Evolutionary conservation across 1,140 invertebrate genomes (phyloP).

Genomic region (Sitodiplosis mosellana): DNA sequence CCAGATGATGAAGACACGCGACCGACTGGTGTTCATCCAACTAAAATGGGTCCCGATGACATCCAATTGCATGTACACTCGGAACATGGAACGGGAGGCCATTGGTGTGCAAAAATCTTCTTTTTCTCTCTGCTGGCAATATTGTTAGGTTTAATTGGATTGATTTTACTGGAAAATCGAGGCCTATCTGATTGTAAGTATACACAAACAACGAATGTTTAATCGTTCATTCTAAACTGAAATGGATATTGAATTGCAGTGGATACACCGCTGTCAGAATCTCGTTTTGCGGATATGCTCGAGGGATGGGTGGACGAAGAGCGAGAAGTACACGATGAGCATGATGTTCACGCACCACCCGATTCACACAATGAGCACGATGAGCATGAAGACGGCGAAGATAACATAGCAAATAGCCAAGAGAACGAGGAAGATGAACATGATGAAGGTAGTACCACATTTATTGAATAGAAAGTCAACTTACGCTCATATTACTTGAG

Average conservation of each 20-base stretch:
- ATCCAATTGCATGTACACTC: constrained; percentile 55
- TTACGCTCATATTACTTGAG: too few species aligned
- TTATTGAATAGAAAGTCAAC: background rate
- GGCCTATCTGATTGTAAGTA: constrained; percentile 53
- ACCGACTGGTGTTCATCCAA: constrained; percentile 20
- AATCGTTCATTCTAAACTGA: background rate
- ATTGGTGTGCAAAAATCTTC: constrained; percentile 62
- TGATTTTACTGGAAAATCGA: constrained; percentile 61
- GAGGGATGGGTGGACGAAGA: constrained; percentile 61
- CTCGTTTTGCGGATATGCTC: constrained; percentile 49
- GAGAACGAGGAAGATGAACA: constrained; percentile 21
- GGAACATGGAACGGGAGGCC: constrained; percentile 51
- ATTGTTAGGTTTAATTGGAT: constrained; percentile 46
- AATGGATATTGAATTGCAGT: constrained; percentile 30
- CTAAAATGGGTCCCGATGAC: constrained; percentile 25
- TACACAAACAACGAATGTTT: too few species aligned
- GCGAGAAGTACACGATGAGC: constrained; percentile 31
- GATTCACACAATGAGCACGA: constrained; percentile 14
- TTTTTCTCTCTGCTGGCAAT: constrained; percentile 55
- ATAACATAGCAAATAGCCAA: constrained; percentile 17
- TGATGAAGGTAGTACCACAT: constrained; percentile 6
- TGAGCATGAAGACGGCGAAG: constrained; percentile 9
- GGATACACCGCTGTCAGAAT: constrained; percentile 47
- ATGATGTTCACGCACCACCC: constrained; percentile 26
- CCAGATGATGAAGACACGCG: constrained; percentile 16